phyloP scores from a whole-genome alignment of 1,140 invertebrate species.

The Bombus confusus region DNA sequence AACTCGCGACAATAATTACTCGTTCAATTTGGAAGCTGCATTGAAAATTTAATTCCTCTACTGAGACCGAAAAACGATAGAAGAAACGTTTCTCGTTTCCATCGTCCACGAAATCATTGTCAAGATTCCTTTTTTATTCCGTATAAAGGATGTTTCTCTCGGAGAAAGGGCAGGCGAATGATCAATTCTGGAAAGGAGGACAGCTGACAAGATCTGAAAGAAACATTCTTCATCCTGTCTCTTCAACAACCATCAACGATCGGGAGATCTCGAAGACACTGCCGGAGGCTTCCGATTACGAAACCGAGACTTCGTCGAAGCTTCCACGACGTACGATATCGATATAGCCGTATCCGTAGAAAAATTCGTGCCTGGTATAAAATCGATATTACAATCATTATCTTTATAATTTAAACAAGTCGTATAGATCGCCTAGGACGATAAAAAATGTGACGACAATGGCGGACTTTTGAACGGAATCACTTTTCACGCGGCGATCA shows the following conservation, averaged over 20 bases:
- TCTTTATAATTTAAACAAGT: too few species aligned
- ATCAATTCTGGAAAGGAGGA: not conserved
- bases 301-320: not conserved
- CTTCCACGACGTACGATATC: not conserved
- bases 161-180: not conserved
- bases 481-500: not conserved
- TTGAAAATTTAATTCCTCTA: not conserved
- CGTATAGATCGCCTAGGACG: not conserved
- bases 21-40: not conserved
- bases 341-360: not conserved
- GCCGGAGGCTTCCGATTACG: not conserved
- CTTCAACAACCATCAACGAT: not conserved
- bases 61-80: not conserved
- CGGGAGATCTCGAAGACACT: not conserved
- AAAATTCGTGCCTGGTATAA: not conserved
- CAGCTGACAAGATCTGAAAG: constrained; percentile 1
- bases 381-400: not conserved
- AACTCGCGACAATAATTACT: not conserved
- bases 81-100: not conserved
- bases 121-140: not conserved
- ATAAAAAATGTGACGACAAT: not conserved
- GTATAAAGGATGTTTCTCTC: not conserved
- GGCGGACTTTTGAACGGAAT: not conserved
- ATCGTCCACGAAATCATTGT: not conserved
- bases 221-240: not conserved